Evolutionary conservation across 2,797 vertebrate species (phyloP).

Genomic region (Sparus aurata): DNA sequence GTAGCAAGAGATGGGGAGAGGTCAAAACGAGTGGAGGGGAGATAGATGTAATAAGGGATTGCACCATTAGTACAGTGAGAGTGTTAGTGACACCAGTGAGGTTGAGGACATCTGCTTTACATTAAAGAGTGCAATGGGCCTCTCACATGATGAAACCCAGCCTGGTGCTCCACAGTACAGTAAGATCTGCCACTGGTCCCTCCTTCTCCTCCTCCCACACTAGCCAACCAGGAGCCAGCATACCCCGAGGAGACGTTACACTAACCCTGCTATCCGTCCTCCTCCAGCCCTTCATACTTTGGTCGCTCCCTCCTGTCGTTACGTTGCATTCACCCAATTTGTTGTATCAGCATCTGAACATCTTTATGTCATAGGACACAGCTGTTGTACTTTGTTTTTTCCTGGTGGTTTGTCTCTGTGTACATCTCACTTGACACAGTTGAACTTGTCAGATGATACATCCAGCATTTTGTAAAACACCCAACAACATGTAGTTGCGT

Average conservation of each 20-base stretch:
- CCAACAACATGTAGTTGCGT: not conserved
- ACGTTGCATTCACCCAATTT: conserved; percentile 25
- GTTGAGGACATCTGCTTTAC: conserved; percentile 83
- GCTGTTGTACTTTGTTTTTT: not conserved
- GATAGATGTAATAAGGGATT: conserved; percentile 42
- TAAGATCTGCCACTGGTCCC: conserved; percentile 72
- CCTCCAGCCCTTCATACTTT: conserved; percentile 24
- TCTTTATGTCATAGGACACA: not conserved
- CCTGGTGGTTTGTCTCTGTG: not conserved
- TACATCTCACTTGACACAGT: not conserved
- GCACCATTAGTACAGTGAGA: conserved; percentile 66
- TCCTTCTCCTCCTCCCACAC: conserved; percentile 48
- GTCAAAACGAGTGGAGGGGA: conserved; percentile 33
- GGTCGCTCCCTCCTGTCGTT: conserved; percentile 22
- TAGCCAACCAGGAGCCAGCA: conserved; percentile 55
- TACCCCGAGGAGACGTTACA: conserved; percentile 53
- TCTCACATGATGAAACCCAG: conserved; percentile 83
- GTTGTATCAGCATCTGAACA: not conserved
- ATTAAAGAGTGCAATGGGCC: conserved; percentile 78
- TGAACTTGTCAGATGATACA: not conserved
- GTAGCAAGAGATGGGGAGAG: conserved; percentile 29
- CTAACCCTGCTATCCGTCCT: conserved; percentile 34
- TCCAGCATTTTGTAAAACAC: conserved; percentile 7
- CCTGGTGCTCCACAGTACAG: conserved; percentile 67
- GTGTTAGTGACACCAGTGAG: conserved; percentile 69